Evolutionary conservation across 2,888 invertebrate genomes (phyloP).

Genomic region (Philereme vetulata): DNA sequence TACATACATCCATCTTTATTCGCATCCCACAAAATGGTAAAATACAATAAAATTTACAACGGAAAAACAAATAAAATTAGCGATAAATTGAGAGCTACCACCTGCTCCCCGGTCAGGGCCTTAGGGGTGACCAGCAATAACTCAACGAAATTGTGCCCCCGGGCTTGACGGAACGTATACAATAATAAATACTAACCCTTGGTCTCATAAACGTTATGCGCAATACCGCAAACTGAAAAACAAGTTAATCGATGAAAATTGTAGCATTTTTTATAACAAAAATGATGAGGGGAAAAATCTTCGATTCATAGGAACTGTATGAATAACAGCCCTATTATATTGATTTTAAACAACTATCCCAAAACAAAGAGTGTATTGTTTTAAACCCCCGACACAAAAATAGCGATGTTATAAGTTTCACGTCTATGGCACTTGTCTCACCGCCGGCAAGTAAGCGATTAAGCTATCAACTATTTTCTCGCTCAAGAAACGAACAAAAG

Average conservation of each 20-base stretch:
- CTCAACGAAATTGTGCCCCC: conserved; percentile 74
- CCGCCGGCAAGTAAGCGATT: too few relatives aligned
- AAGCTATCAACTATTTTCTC: too few relatives aligned
- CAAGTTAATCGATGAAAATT: conserved; percentile 23
- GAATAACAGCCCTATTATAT: too few relatives aligned
- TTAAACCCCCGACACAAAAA: too few relatives aligned
- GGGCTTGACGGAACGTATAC: conserved; percentile 63
- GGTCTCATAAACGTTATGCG: conserved; percentile 60
- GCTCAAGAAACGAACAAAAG: too few relatives aligned
- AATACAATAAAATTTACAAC: conserved; percentile 60
- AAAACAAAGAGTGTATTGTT: too few relatives aligned
- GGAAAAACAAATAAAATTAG: conserved; percentile 71
- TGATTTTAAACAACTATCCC: too few relatives aligned
- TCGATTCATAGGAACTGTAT: too few relatives aligned
- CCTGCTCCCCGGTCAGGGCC: conserved; percentile 61
- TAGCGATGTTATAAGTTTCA: too few relatives aligned
- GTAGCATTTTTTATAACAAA: background rate
- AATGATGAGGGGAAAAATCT: too few relatives aligned
- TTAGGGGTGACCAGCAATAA: conserved; percentile 74
- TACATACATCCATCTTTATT: conserved; percentile 1
- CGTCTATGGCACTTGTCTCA: too few relatives aligned
- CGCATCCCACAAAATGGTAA: conserved; percentile 32
- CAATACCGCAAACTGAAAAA: conserved; percentile 46
- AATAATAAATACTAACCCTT: conserved; percentile 68
- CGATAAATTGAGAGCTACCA: conserved; percentile 77